Percentiles rank a stretch among this genome's conserved stretches.
phyloP scores from a whole-genome alignment of 2,888 invertebrate genomes.

The Phragmatobia fuliginosa region DNA sequence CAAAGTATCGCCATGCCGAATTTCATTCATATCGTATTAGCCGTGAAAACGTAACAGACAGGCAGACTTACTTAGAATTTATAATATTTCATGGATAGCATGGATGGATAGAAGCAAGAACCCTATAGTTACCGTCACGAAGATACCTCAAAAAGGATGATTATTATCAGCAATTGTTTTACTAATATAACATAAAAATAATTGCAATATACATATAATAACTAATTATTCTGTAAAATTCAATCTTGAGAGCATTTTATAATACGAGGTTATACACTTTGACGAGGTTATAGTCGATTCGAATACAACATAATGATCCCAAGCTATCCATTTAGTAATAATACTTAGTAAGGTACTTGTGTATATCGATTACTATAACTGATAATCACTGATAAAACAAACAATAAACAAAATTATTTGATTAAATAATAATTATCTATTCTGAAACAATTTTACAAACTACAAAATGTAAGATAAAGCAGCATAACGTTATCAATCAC shows the following conservation, averaged over 20 bases:
- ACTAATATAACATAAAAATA: not conserved
- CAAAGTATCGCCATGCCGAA: no score
- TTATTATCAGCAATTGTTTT: no score
- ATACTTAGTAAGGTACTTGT: not conserved
- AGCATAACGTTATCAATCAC: conserved; percentile 61
- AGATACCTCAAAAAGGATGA: no score
- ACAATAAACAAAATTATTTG: conserved; percentile 22
- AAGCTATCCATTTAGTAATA: not conserved
- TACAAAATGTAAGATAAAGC: conserved; percentile 32
- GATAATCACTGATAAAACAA: not conserved
- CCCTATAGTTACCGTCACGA: no score
- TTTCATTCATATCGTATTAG: no score
- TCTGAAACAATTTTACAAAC: conserved; percentile 20
- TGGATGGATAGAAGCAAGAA: no score
- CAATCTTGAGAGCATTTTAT: not conserved
- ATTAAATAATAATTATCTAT: conserved; percentile 34
- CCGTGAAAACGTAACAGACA: no score
- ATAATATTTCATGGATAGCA: no score
- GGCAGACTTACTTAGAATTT: no score
- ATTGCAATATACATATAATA: not conserved
- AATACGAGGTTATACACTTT: not conserved
- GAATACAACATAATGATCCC: not conserved
- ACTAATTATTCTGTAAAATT: not conserved
- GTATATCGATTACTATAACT: not conserved
- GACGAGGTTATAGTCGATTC: not conserved